Evolutionary conservation across 2,888 invertebrate species (phyloP), one percentile per base, ranked within the genome.

Genomic region (Sphaerophoria rueppellii): DNA sequence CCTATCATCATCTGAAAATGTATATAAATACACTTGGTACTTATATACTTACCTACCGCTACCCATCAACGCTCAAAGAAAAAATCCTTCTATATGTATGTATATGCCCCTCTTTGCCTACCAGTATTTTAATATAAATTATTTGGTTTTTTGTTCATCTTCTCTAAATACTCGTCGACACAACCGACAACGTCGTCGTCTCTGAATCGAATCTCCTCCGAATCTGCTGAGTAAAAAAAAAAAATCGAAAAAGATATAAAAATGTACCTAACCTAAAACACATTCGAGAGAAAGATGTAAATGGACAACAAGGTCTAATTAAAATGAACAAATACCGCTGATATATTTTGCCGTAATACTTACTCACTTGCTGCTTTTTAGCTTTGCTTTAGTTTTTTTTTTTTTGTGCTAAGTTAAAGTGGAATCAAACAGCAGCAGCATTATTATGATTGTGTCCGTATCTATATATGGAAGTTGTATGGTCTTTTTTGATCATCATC

Each of bases 291-390:
- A 54, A 67, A 81, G 73, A 77, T 85, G 85, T 85, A 85, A 85
- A 85, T 85, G 85, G 85, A 81, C 85, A 80, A 76, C 83, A 85
- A 85, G 81, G 85, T 85, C 85, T 85, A 85, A 85, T 85, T 85
- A 85, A 85, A 85, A 85, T 76, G 76, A 85, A 85, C 81, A 85
- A 85, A 85, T 81, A 81, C 69, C 81, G 81, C 76, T 77, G 69
- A 24, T 24, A 24, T 24, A 24, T 24, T 24, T 76, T 73, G 69
- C 76, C 71, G 80, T 72, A 60, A 65, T 65, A 75, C 79, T 70
- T 60, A 35, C 24, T 61, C 54, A 71, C 60, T 76, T 43, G 40
- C 60, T 24, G 24, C 24, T 24, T 24, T 24, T 24, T 24, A 24
- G 24, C 24, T 24, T 24, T 24, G 24, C 24, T 24, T 24, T 24